Percentiles rank a stretch among this genome's conserved stretches.
These are phyloP conservation scores for Dolichotis patagonum DNA, from an alignment of 2,113 vertebrate genomes.

Conservation along the genomic window DNA sequence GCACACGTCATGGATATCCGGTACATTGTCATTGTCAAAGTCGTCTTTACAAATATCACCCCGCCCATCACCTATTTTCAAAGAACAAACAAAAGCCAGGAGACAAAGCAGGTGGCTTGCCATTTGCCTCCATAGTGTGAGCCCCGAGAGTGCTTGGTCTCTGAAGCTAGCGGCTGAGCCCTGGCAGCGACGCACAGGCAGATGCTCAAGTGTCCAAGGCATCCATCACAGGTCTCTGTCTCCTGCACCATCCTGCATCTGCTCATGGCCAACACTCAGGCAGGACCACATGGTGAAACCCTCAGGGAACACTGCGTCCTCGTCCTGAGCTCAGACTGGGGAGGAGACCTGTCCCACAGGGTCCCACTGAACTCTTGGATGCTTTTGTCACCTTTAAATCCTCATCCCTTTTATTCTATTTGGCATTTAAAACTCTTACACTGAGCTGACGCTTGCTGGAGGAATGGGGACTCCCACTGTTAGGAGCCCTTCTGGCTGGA, in stretches of 20 bases:
- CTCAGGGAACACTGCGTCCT: not conserved
- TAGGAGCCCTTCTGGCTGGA: not conserved
- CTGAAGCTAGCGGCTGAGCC: accelerated
- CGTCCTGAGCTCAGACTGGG: not conserved
- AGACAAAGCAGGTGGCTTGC: accelerated
- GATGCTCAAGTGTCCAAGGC: accelerated
- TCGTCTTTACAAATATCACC: slow-evolving; percentile 98
- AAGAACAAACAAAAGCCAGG: not conserved
- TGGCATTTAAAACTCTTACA: not conserved
- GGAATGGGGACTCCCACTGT: accelerated
- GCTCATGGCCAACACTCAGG: accelerated
- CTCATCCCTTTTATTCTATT: too few relatives aligned
- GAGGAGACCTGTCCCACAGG: accelerated
- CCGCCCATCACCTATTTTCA: slow-evolving; percentile 92
- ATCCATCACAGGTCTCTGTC: accelerated
- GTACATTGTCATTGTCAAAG: slow-evolving; percentile 97
- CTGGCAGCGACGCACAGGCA: accelerated
- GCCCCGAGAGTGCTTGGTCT: accelerated
- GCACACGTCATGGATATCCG: slow-evolving; percentile 96
- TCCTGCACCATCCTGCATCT: not conserved
- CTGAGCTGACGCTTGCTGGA: not conserved
- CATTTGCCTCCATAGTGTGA: accelerated
- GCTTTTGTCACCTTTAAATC: too few relatives aligned
- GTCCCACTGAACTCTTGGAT: accelerated
- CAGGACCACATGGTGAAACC: accelerated